Percentiles rank a stretch among this genome's conserved stretches.
phyloP scores from a whole-genome alignment of 2,888 invertebrate genomes.

The Parnassius smintheus region DNA sequence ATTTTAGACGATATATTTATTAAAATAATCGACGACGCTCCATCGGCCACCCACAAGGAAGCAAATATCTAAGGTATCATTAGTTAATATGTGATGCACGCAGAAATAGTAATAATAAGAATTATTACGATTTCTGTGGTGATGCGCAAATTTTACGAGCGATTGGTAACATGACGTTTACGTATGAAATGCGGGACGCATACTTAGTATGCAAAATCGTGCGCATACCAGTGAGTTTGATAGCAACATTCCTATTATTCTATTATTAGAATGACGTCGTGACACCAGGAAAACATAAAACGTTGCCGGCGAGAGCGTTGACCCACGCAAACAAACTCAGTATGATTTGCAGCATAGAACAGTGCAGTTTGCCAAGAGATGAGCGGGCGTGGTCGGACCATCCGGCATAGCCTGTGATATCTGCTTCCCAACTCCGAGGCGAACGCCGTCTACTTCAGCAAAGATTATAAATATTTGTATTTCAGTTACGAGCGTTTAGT shows the following conservation, averaged over 20 bases:
- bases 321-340: slow-evolving; percentile 75
- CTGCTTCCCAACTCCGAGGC: slow-evolving; percentile 54
- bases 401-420: slow-evolving; percentile 64
- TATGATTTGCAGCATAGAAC: slow-evolving; percentile 76
- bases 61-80: slow-evolving; percentile 6
- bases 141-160: slow-evolving; percentile 26
- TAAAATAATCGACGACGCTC: slow-evolving; percentile 33
- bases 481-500: slow-evolving; percentile 44
- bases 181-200: slow-evolving; percentile 51
- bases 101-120: too few species aligned
- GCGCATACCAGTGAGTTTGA: slow-evolving; percentile 65
- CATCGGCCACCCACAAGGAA: neutral
- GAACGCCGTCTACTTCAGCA: slow-evolving; percentile 47
- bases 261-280: slow-evolving; percentile 77
- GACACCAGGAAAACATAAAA: slow-evolving; percentile 80
- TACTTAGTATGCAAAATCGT: slow-evolving; percentile 54
- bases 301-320: slow-evolving; percentile 69
- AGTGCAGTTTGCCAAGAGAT: slow-evolving; percentile 77
- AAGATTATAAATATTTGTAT: slow-evolving; percentile 30
- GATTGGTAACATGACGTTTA: slow-evolving; percentile 42
- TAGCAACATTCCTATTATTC: slow-evolving; percentile 71
- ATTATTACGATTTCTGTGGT: slow-evolving; percentile 20
- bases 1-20: slow-evolving; percentile 40
- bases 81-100: slow-evolving; percentile 45
- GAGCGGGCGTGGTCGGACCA: slow-evolving; percentile 62